Evolutionary conservation across 2,888 invertebrate genomes (phyloP).

Genomic region (Phyllotreta striolata): DNA sequence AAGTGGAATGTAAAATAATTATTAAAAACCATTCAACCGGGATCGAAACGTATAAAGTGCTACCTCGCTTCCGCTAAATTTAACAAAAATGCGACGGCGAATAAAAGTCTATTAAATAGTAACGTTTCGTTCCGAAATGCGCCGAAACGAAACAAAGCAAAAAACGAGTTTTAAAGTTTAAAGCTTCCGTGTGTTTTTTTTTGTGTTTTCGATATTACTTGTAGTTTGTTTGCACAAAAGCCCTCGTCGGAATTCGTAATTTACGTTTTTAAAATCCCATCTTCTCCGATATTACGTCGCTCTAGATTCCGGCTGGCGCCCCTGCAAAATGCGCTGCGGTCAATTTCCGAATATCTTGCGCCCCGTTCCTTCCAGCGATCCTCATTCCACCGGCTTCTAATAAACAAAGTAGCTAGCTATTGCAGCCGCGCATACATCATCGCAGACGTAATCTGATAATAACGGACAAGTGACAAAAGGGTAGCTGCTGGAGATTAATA

Average conservation of each 20-base stretch:
- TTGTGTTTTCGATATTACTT: too few relatives aligned
- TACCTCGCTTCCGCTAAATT: conserved; percentile 37
- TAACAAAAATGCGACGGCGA: conserved; percentile 42
- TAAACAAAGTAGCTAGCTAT: conserved; percentile 21
- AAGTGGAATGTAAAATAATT: conserved; percentile 22
- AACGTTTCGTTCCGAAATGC: conserved; percentile 35
- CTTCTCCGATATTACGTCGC: too few relatives aligned
- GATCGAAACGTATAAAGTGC: conserved; percentile 30
- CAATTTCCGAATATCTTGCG: neutral
- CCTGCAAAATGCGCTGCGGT: neutral
- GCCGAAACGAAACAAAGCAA: conserved; percentile 21
- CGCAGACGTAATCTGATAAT: conserved; percentile 45
- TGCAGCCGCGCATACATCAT: conserved; percentile 33
- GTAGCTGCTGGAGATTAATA: conserved; percentile 45
- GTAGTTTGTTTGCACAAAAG: too few relatives aligned
- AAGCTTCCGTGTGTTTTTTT: too few relatives aligned
- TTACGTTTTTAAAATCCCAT: too few relatives aligned
- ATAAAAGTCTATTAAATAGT: conserved; percentile 45
- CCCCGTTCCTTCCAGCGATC: conserved; percentile 3
- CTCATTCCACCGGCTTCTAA: conserved; percentile 19
- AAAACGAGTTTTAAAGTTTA: neutral
- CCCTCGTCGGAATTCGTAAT: too few relatives aligned
- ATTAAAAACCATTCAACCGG: conserved; percentile 26
- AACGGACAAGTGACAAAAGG: conserved; percentile 50
- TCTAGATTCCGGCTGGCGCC: too few relatives aligned